phyloP scores from a whole-genome alignment of 2,113 vertebrate species.

The Todiramphus saurophagus region DNA sequence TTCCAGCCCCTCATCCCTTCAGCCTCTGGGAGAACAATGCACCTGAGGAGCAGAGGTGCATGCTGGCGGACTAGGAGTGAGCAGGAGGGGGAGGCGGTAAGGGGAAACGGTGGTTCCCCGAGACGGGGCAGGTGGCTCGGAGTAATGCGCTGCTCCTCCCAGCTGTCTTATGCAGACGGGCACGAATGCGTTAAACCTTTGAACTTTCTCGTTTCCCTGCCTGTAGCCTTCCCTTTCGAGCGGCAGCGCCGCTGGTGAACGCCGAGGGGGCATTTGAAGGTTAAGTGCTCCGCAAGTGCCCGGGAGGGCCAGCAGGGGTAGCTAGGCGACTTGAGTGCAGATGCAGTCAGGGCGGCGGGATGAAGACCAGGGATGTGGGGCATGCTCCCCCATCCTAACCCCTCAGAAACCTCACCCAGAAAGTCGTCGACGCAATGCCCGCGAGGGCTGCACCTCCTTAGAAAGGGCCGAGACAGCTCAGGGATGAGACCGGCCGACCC shows the following conservation, averaged over 20 bases:
- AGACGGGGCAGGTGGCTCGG: not conserved
- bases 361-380: too few species aligned
- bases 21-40: not conserved
- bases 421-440: not conserved
- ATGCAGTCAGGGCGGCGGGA: not conserved
- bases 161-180: not conserved
- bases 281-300: not conserved
- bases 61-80: fast-evolving
- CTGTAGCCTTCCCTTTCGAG: not conserved
- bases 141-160: not conserved
- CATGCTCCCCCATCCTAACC: not conserved
- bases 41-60: not conserved
- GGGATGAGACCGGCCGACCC: not conserved
- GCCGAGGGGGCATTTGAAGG: slow-evolving; percentile 57
- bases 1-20: not conserved
- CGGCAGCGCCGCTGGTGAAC: not conserved
- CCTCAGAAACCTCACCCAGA: not conserved
- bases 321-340: not conserved
- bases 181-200: not conserved
- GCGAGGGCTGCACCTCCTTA: not conserved
- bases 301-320: not conserved
- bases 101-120: not conserved
- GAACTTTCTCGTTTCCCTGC: not conserved
- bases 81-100: not conserved
- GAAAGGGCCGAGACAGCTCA: not conserved